Base-by-base conservation (phyloP, 2,113 vertebrate genomes). In the Pelodiscus sinensis region DNA sequence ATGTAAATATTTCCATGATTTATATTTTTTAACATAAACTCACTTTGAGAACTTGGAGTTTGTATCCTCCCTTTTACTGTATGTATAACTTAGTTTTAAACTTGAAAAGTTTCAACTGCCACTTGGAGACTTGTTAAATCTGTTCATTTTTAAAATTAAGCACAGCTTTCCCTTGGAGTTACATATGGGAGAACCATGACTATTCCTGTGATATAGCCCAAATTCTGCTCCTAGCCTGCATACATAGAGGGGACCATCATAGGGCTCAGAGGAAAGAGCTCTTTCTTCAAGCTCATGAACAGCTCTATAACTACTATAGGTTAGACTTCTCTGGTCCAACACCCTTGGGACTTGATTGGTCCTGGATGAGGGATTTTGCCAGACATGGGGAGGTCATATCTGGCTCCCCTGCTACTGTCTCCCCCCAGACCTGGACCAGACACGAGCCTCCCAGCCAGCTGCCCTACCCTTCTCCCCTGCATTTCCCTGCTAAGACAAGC, bases 1-100 rank as follows among this genome's bases (percentile, higher is more conserved):
- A 38, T 3, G 21, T 77, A 88, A 38, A 57, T 0, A 0, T 44
- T 22, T 75, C 12, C 38, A 3, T 44, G 11, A 50, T 50, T 44
- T 50, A 50, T 50, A 50, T 84, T 19, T 65, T 44, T 58, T 79
- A 22, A 24, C 44, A 56, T 86, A 68, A 38, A 16, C 21, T 88
- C 25, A 18, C 7, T 38, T 21, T 9, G 8, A 55, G 38, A 27
- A 6, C 19, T 35, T 22, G 14, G 35, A 31, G 24, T 38, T 38
- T 50, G 22, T 75, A 25, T 50, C 44, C 24, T 44, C 24, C 22
- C 22, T 77, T 77, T 77, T 50, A 77, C 22, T 6, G 38, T 77
- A 44, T 25, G 50, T 25, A 50, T 77, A 50, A 15, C 73, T 27
- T 44, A 50, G 13, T 50, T 75, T 68, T 79, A 87, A 29, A 31